Conservation (phyloP, 1,140 invertebrate species). For the Aphelinus certus region DNA sequence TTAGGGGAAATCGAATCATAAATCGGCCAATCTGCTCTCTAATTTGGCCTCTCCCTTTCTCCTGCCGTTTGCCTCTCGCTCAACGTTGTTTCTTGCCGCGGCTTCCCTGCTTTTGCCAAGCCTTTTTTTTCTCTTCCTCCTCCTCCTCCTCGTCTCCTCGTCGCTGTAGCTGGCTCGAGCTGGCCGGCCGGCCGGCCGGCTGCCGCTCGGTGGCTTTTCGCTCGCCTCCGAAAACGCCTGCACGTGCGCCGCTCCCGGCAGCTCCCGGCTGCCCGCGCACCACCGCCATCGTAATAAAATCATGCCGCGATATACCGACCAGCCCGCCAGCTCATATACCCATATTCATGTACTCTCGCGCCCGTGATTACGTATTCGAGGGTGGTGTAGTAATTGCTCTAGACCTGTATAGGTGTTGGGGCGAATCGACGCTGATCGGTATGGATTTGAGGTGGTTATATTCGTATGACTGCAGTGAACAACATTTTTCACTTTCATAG, state of each 20-base stretch:
- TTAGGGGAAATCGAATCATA: conserved; percentile 8
- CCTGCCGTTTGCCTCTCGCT: not conserved
- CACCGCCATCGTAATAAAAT: too few species aligned
- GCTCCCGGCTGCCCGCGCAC: not conserved
- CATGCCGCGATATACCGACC: too few species aligned
- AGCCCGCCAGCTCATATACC: too few species aligned
- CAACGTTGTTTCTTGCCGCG: not conserved
- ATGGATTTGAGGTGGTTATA: too few species aligned
- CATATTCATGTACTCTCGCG: too few species aligned
- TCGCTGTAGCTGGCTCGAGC: too few species aligned
- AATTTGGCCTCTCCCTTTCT: conserved; percentile 4
- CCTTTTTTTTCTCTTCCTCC: not conserved
- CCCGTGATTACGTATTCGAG: too few species aligned
- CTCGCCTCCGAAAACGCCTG: conserved; percentile 22
- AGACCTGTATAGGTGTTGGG: too few species aligned
- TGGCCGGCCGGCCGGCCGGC: not conserved
- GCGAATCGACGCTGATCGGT: too few species aligned
- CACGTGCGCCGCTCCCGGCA: conserved; percentile 29
- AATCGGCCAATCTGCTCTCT: conserved; percentile 19
- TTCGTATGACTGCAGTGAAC: too few species aligned
- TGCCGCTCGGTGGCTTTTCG: conserved; percentile 17
- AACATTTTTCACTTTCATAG: too few species aligned
- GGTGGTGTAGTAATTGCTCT: too few species aligned
- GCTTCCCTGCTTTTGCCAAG: not conserved
- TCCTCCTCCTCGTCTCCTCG: not conserved